These are phyloP conservation scores for Aspidiotus rigidus DNA, from an alignment of 2,888 invertebrate genomes.

Conservation along the genomic window DNA sequence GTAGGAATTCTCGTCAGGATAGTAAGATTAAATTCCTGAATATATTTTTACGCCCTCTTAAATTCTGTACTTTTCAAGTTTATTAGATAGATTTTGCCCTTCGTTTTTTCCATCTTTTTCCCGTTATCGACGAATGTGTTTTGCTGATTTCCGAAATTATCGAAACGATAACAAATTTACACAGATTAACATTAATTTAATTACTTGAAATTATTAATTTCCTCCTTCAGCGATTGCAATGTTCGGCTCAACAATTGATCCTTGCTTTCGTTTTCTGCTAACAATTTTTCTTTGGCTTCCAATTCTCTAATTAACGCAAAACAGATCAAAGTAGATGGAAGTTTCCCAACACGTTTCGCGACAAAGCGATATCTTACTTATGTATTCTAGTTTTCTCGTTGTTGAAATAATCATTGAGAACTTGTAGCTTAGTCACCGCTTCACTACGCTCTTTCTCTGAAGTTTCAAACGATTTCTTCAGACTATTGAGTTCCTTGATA, in stretches of 20 bases:
- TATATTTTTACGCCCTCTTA: no score
- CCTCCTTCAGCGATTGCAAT: constrained; percentile 65
- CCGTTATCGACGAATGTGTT: no score
- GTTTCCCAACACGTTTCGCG: neutral
- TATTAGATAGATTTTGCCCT: no score
- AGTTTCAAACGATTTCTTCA: constrained; percentile 16
- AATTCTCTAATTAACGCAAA: constrained; percentile 48
- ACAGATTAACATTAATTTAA: constrained; percentile 38
- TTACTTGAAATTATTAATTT: constrained; percentile 70
- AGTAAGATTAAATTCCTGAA: no score
- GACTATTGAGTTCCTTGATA: constrained; percentile 7
- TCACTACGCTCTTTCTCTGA: constrained; percentile 19
- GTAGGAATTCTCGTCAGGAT: no score
- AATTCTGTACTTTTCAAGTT: no score
- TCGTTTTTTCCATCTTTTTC: no score
- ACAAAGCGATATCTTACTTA: constrained; percentile 53
- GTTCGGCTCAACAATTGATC: constrained; percentile 69
- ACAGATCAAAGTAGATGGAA: neutral
- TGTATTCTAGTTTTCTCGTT: constrained; percentile 78
- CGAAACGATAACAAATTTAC: neutral
- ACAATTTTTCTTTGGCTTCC: constrained; percentile 62
- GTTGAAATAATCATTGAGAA: constrained; percentile 80
- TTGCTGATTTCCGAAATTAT: no score
- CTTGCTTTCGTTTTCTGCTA: constrained; percentile 72
- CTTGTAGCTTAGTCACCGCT: constrained; percentile 55